Evolutionary conservation across 1,140 invertebrate species (phyloP).

Genomic region (Tetranychus urticae): DNA sequence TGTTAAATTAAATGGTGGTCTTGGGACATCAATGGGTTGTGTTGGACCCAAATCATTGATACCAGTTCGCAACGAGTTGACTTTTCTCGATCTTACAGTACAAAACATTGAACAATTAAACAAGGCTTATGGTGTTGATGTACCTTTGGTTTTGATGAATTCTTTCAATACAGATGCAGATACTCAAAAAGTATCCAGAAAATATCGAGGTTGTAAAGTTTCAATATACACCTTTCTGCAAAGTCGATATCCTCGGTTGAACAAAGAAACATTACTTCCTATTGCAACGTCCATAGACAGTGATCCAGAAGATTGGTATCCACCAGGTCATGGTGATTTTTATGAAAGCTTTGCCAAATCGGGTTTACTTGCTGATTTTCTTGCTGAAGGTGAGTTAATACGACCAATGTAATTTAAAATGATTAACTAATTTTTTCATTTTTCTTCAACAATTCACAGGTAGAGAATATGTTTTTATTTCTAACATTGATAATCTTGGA

Average conservation of each 20-base stretch:
- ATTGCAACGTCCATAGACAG: constrained; percentile 30
- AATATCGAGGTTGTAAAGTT: constrained; percentile 81
- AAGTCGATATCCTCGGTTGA: constrained; percentile 80
- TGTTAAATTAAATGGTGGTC: constrained; percentile 91
- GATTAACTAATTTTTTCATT: background rate
- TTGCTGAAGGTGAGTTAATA: constrained; percentile 26
- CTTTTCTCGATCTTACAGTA: constrained; percentile 91
- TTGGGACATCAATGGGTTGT: constrained; percentile 91
- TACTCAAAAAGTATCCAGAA: constrained; percentile 72
- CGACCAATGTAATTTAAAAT: background rate
- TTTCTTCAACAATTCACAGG: background rate
- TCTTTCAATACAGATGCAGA: constrained; percentile 99
- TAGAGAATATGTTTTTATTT: constrained; percentile 85
- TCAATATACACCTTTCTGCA: constrained; percentile 93
- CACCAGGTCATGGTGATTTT: constrained; percentile 96
- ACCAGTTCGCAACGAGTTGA: constrained; percentile 83
- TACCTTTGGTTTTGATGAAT: constrained; percentile 95
- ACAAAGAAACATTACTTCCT: constrained; percentile 78
- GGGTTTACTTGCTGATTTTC: constrained; percentile 67
- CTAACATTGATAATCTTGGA: constrained; percentile 97
- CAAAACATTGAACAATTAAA: constrained; percentile 98
- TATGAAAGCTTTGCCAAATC: constrained; percentile 88
- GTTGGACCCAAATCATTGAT: constrained; percentile 98
- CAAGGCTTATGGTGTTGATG: constrained; percentile 75
- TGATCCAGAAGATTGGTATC: constrained; percentile 82